Conservation (phyloP, 2,888 invertebrate species). For the Agriopis aurantiaria region DNA sequence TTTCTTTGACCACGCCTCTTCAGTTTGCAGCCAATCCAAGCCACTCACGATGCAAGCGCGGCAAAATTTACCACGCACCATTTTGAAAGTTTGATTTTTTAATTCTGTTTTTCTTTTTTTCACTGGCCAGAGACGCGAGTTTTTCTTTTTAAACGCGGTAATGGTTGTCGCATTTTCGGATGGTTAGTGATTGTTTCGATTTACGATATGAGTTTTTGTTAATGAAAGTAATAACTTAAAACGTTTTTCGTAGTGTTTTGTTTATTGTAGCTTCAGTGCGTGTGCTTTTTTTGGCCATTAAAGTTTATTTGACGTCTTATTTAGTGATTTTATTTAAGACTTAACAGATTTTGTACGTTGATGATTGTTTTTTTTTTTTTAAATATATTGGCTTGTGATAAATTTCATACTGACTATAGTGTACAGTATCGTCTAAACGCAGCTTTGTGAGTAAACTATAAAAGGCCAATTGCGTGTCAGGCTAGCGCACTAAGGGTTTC, state of each 20-base stretch:
- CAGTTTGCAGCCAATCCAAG: constrained; percentile 65
- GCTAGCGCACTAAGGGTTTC: too few relatives aligned
- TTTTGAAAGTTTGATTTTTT: constrained; percentile 80
- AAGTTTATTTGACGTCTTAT: constrained; percentile 44
- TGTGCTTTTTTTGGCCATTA: constrained; percentile 39
- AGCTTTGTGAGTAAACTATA: not conserved
- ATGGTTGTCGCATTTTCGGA: constrained; percentile 73
- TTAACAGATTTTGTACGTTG: not conserved
- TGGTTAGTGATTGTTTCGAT: constrained; percentile 72
- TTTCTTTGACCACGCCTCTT: constrained; percentile 77
- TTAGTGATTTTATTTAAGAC: constrained; percentile 19
- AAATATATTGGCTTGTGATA: not conserved
- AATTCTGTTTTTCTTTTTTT: constrained; percentile 62
- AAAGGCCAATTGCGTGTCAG: too few relatives aligned
- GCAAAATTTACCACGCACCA: constrained; percentile 81
- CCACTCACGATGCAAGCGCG: constrained; percentile 59
- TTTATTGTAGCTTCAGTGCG: constrained; percentile 38
- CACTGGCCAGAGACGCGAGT: constrained; percentile 59
- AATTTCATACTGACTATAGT: not conserved
- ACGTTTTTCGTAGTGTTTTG: constrained; percentile 40
- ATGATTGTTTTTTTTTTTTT: not conserved
- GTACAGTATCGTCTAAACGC: too few relatives aligned
- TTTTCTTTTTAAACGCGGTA: constrained; percentile 64
- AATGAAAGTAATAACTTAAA: constrained; percentile 69
- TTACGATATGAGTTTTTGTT: constrained; percentile 77